Percentiles rank a stretch among this genome's conserved stretches.
phyloP scores from a whole-genome alignment of 2,888 invertebrate genomes.

The Acronicta leporina region DNA sequence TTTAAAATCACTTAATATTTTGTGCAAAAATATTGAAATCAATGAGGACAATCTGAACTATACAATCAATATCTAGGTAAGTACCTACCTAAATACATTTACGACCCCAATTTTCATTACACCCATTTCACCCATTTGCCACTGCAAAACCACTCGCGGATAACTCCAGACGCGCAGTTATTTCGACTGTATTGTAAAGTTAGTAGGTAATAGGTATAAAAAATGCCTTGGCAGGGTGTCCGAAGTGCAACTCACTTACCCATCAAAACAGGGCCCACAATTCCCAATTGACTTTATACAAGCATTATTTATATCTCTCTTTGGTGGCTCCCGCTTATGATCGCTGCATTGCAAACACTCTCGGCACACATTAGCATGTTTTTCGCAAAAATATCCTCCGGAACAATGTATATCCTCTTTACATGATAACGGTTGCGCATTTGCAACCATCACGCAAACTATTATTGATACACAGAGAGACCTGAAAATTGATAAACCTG shows the following conservation, averaged over 20 bases:
- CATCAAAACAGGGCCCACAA: conserved; percentile 45
- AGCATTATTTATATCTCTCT: conserved; percentile 4
- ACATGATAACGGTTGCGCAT: conserved; percentile 54
- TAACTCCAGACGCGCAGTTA: too few relatives aligned
- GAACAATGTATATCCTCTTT: conserved; percentile 64
- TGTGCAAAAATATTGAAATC: too few relatives aligned
- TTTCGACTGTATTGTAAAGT: too few relatives aligned
- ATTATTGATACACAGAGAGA: conserved; percentile 8
- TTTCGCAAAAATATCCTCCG: conserved; percentile 66
- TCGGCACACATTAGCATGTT: conserved; percentile 56
- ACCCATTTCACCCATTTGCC: too few relatives aligned
- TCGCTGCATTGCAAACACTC: conserved; percentile 67
- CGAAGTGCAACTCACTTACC: conserved; percentile 24
- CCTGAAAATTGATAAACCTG: conserved; percentile 14
- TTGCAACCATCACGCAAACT: conserved; percentile 11
- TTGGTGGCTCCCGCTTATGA: conserved; percentile 59
- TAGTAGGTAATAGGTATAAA: too few relatives aligned
- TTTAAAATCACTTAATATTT: too few relatives aligned
- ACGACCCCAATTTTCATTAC: too few relatives aligned
- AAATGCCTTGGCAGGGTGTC: not conserved
- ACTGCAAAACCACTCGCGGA: too few relatives aligned
- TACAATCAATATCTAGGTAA: too few relatives aligned
- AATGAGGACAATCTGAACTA: too few relatives aligned
- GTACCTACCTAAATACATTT: too few relatives aligned
- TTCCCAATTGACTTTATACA: conserved; percentile 31